Percentiles rank a stretch among this genome's conserved stretches.
These are phyloP conservation scores for Antheraea mylitta DNA, from an alignment of 1,140 invertebrate genomes.

Conservation along the genomic window DNA sequence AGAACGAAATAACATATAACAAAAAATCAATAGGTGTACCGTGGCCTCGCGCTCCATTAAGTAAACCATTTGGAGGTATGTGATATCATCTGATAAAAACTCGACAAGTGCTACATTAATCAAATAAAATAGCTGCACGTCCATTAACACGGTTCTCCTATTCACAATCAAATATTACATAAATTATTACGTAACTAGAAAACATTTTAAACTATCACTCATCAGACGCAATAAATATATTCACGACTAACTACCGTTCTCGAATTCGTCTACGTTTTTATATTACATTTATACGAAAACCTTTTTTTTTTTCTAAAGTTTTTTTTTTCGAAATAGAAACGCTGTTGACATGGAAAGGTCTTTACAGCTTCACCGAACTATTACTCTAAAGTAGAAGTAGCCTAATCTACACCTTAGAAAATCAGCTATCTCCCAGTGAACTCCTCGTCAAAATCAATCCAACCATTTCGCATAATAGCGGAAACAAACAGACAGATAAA, in stretches of 20 bases:
- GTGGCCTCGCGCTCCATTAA: constrained; percentile 30
- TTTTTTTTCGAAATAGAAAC: too few relatives aligned
- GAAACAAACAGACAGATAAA: too few relatives aligned
- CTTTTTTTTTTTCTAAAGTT: too few relatives aligned
- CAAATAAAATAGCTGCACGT: constrained; percentile 25
- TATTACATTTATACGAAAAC: too few relatives aligned
- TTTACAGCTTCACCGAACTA: too few relatives aligned
- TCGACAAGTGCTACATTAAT: constrained; percentile 28
- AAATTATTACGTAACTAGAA: background rate
- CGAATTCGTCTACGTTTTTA: background rate
- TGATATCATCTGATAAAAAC: constrained; percentile 30
- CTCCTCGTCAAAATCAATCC: too few relatives aligned
- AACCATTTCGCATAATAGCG: too few relatives aligned
- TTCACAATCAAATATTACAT: background rate
- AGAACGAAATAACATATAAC: background rate
- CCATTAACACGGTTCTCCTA: constrained; percentile 28
- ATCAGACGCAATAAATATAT: background rate
- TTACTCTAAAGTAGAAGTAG: too few relatives aligned
- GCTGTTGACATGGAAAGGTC: too few relatives aligned
- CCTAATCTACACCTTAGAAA: too few relatives aligned
- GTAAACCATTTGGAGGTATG: constrained; percentile 17
- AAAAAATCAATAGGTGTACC: constrained; percentile 23
- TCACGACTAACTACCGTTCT: background rate
- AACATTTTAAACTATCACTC: background rate
- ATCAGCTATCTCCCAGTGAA: too few relatives aligned